Base-by-base conservation (phyloP, 2,797 vertebrate genomes). In the Etheostoma perlongum region DNA sequence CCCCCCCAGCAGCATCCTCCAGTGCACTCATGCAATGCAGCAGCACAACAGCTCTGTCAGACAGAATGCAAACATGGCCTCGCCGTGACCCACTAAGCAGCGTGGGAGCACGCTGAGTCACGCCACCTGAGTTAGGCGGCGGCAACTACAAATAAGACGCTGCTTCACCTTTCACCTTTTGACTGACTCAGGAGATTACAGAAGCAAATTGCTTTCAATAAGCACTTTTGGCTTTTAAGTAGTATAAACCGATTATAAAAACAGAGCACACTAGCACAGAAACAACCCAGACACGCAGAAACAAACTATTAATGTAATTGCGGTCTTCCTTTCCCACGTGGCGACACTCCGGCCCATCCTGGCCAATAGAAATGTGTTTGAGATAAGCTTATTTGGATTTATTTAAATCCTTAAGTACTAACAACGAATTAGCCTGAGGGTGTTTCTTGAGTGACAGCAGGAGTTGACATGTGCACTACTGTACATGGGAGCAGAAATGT, bases 41-140 rank as follows among this genome's bases (percentile, higher is more conserved):
- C 84, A 72, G 83, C 86, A 83, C 83, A 86, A 89, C 90, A 87
- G 78, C 81, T 55, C 65, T 82, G 92, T 89, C 87, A 92, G 89
- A 84, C 82, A 88, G 75, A 88, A 88, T 70, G 85, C 83, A 88
- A 87, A 90, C 88, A 79, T 15, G 85, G 76, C 88, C 88, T 65
- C 5, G 79, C 18, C 18, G 65, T 85, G 90, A 91, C 88, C 88
- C 27, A 6, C 67, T 83, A 84, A 89, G 86, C 76, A 85, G 79
- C 64, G 80, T 86, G 87, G 81, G 89, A 88, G 84, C 82, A 64
- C 40, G 89, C 82, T 77, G 86, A 86, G 83, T 92, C 92, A 92
- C 55, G 42, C 66, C 85, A 90, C 72, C 80, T 74, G 86, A 79
- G 82, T 72, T 82, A 57, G 53, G 65, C 16, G 10, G 51, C 60